Percentiles rank a stretch among this genome's conserved stretches.
phyloP scores from a whole-genome alignment of 2,888 invertebrate genomes.

The Pachycephus smyrnensis region DNA sequence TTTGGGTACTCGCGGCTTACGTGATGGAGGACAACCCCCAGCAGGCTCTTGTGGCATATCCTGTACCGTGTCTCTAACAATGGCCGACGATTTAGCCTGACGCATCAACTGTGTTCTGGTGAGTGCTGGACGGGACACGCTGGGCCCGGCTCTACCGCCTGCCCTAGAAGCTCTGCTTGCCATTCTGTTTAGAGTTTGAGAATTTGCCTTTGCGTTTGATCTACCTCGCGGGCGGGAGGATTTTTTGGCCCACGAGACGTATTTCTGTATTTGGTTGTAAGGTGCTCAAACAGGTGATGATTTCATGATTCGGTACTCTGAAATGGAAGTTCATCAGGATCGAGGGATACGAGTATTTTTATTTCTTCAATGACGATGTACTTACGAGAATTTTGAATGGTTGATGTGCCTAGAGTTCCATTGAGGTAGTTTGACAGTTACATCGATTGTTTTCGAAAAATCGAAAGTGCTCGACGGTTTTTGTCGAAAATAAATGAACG shows the following conservation, averaged over 20 bases:
- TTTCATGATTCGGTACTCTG: constrained; percentile 33
- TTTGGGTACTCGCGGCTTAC: background rate
- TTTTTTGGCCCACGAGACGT: background rate
- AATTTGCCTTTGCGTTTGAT: background rate
- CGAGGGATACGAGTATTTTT: background rate
- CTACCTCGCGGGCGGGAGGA: background rate
- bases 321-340: constrained; percentile 15
- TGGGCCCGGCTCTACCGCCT: constrained; percentile 3
- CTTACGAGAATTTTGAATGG: constrained; percentile 37
- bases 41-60: constrained; percentile 6
- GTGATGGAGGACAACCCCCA: constrained; percentile 6
- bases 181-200: constrained; percentile 15
- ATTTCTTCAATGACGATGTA: constrained; percentile 6
- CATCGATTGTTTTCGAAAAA: constrained; percentile 32
- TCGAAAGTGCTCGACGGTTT: constrained; percentile 22
- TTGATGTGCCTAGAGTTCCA: constrained; percentile 25
- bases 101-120: constrained; percentile 47
- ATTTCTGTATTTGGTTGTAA: background rate
- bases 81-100: constrained; percentile 41
- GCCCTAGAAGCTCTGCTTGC: constrained; percentile 17
- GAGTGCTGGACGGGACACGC: constrained; percentile 24
- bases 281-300: constrained; percentile 11
- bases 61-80: constrained; percentile 31
- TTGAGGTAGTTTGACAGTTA: constrained; percentile 14
- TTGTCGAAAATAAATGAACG: constrained; percentile 6